phyloP scores from a whole-genome alignment of 2,797 vertebrate genomes.

The Lutjanus argentimaculatus region DNA sequence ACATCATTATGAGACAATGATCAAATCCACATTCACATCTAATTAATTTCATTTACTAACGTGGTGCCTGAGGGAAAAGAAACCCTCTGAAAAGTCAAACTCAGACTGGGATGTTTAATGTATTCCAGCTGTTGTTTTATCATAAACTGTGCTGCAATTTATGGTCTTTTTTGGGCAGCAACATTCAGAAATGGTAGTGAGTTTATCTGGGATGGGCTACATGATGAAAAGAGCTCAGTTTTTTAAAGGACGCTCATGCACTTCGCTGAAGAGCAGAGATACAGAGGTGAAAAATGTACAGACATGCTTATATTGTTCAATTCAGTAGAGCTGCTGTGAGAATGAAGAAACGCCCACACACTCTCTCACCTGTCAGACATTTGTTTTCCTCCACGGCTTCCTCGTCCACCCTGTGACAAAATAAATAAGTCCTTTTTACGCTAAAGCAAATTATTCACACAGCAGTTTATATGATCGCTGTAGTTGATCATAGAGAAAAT shows the following conservation, averaged over 20 bases:
- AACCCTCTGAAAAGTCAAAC: neutral
- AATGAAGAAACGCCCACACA: neutral
- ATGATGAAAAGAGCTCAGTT: neutral
- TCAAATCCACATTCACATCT: conserved; percentile 20
- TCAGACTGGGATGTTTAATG: neutral
- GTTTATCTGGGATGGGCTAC: conserved; percentile 10
- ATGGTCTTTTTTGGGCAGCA: too few species aligned
- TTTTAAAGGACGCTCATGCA: conserved; percentile 14
- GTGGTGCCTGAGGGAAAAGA: neutral
- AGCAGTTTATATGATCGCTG: neutral
- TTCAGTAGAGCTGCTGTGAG: neutral
- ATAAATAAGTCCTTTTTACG: neutral
- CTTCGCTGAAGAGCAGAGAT: neutral
- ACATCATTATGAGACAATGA: conserved; percentile 34
- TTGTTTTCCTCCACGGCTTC: conserved; percentile 87
- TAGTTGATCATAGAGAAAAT: neutral
- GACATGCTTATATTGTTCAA: neutral
- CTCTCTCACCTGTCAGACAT: conserved; percentile 88
- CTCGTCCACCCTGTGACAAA: conserved; percentile 90
- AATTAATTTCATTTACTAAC: conserved; percentile 23
- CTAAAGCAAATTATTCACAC: neutral
- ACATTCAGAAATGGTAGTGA: neutral
- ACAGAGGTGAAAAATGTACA: neutral
- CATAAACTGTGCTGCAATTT: neutral
- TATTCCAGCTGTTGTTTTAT: neutral